Evolutionary conservation across 2,113 vertebrate species (phyloP).

Genomic region (Crotalus tigris): DNA sequence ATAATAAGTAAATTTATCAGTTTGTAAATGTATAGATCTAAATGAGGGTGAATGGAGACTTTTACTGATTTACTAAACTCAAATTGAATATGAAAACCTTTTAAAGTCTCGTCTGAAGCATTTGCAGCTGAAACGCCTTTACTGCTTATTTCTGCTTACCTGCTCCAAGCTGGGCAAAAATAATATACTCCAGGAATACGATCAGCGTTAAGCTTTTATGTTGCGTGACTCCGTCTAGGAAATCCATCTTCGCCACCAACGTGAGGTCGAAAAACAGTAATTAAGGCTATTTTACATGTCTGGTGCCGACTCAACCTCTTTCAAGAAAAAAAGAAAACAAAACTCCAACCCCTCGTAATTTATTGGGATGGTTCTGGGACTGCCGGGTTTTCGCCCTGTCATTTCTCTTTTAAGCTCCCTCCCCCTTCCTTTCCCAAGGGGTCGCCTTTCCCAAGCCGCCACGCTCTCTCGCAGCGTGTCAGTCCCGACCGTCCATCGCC

Average conservation of each 20-base stretch:
- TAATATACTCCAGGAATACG: constrained; percentile 63
- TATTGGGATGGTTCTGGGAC: not conserved
- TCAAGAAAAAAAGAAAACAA: constrained; percentile 10
- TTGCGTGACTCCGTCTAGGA: constrained; percentile 58
- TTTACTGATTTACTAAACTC: not conserved
- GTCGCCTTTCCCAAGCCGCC: constrained; percentile 23
- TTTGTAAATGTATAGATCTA: not conserved
- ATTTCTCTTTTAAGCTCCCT: constrained; percentile 27
- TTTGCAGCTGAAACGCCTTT: not conserved
- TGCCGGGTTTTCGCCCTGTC: constrained; percentile 3
- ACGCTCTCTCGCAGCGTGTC: constrained; percentile 32
- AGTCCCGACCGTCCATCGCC: constrained; percentile 51
- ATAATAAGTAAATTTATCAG: not conserved
- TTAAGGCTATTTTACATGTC: constrained; percentile 39
- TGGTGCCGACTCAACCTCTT: constrained; percentile 46
- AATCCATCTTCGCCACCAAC: constrained; percentile 42
- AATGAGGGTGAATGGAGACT: not conserved
- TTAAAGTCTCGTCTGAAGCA: not conserved
- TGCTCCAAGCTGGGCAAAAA: constrained; percentile 55
- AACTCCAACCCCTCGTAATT: constrained; percentile 26
- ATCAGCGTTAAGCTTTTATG: constrained; percentile 62
- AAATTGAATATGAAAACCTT: not conserved
- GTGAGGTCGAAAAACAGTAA: constrained; percentile 33
- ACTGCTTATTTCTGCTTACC: constrained; percentile 58
- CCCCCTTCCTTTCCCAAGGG: constrained; percentile 45